phyloP scores from a whole-genome alignment of 2,888 invertebrate species.

The Dryococelus australis region DNA sequence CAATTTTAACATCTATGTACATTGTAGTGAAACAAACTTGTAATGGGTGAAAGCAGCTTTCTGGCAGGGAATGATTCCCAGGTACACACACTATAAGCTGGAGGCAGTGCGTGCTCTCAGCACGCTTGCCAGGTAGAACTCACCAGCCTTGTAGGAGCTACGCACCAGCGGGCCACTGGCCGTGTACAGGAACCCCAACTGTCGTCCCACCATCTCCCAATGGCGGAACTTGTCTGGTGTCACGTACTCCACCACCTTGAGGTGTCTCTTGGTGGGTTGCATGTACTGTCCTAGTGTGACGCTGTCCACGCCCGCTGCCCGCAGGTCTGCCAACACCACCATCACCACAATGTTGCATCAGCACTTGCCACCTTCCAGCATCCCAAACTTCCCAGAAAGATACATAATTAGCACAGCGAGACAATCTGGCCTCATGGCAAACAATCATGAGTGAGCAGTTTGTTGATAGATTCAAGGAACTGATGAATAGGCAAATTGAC shows the following conservation, averaged over 20 bases:
- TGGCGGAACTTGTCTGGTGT: slow-evolving; percentile 91
- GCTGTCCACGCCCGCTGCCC: slow-evolving; percentile 87
- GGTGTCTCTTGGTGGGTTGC: slow-evolving; percentile 97
- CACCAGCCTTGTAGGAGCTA: slow-evolving; percentile 98
- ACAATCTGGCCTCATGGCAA: too few relatives aligned
- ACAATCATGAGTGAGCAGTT: too few relatives aligned
- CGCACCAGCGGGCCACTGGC: slow-evolving; percentile 97
- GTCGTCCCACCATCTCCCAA: slow-evolving; percentile 83
- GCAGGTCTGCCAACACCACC: slow-evolving; percentile 69
- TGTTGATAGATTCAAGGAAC: too few relatives aligned
- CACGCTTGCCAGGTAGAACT: slow-evolving; percentile 86
- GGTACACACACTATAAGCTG: not conserved
- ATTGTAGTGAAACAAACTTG: too few relatives aligned
- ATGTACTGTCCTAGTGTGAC: slow-evolving; percentile 98
- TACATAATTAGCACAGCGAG: too few relatives aligned
- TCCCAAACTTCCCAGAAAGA: too few relatives aligned
- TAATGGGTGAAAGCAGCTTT: too few relatives aligned
- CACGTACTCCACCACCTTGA: slow-evolving; percentile 95
- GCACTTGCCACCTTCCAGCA: too few relatives aligned
- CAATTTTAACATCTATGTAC: too few relatives aligned
- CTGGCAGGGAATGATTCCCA: too few relatives aligned
- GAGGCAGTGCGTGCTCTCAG: slow-evolving; percentile 61
- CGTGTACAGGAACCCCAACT: slow-evolving; percentile 93
- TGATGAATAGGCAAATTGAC: too few relatives aligned
- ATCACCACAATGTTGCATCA: not conserved